Conservation (phyloP, 2,888 invertebrate genomes). For the Trichopoda pennipes region DNA sequence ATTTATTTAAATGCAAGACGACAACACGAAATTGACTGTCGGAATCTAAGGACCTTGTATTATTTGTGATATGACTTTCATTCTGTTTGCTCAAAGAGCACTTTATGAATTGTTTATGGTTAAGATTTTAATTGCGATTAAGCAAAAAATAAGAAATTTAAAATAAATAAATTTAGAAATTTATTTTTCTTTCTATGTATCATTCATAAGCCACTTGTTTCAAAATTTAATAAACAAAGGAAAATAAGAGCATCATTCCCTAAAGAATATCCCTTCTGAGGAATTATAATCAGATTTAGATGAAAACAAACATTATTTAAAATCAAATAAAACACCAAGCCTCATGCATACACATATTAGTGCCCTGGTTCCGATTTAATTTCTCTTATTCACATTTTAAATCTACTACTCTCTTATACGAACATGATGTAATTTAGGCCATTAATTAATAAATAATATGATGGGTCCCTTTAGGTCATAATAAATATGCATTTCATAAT, state of each 20-base stretch:
- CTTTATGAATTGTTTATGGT: too few species aligned
- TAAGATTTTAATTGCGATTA: too few species aligned
- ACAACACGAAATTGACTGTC: too few species aligned
- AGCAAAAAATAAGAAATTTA: too few species aligned
- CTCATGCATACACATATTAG: not conserved
- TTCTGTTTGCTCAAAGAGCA: too few species aligned
- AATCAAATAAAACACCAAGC: not conserved
- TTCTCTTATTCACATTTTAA: not conserved
- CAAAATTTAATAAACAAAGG: not conserved
- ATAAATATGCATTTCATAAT: conserved; percentile 54
- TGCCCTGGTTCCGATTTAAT: not conserved
- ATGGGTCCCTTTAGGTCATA: conserved; percentile 56
- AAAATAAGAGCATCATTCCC: not conserved
- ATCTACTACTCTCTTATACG: not conserved
- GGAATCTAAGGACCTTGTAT: too few species aligned
- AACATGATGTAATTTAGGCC: conserved; percentile 63
- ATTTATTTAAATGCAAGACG: too few species aligned
- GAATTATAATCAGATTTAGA: not conserved
- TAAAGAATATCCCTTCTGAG: not conserved
- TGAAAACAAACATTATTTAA: not conserved
- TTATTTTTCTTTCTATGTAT: too few species aligned
- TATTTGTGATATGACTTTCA: too few species aligned
- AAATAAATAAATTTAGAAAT: too few species aligned
- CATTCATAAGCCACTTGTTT: not conserved
- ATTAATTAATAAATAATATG: conserved; percentile 66